Evolutionary conservation across 1,140 invertebrate genomes (phyloP), one percentile per base, ranked within the genome.

Genomic region (Drosophila bocqueti): DNA sequence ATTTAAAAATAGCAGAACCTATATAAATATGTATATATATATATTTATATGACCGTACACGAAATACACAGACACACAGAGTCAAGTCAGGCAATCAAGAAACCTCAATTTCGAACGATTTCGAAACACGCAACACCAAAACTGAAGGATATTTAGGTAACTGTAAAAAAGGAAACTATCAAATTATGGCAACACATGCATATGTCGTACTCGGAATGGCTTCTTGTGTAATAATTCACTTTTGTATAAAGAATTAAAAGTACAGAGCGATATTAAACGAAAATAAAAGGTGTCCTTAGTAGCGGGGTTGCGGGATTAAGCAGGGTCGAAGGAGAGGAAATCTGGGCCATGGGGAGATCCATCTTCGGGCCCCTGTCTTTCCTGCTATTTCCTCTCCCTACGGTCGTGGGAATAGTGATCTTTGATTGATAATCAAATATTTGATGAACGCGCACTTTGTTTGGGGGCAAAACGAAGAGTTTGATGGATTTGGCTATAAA

Each of bases 201-300:
- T 36, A 52, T 66, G 45, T 68, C 47, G 67, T 69, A 65, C 63
- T 79, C 46, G 76, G 77, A 74, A 76, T 55, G 64, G 85, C 85
- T 90, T 81, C 84, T 87, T 90, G 85, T 90, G 81, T 68, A 90
- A 90, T 68, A 90, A 90, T 90, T 90, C 62, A 90, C 54, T 85
- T 90, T 90, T 90, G 86, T 90, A 90, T 79, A 85, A 90, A 86
- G 42, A 54, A 76, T 63, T 49, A 68, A 77, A 73, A 79, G 43
- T 84, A 84, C 71, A 85, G 73, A 76, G 72, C 71, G 85, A 90
- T 90, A 90, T 90, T 89, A 89, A 89, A 90, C 46, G 50, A 69
- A 74, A 63, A 76, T 0, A n/a, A 65, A 43, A 3, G 5, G 15
- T 11, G 2, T 38, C 3, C 13, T n/a, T 21, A n/a, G 29, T n/a